Evolutionary conservation across 2,888 invertebrate genomes (phyloP).

Genomic region (Byasa hedistus): DNA sequence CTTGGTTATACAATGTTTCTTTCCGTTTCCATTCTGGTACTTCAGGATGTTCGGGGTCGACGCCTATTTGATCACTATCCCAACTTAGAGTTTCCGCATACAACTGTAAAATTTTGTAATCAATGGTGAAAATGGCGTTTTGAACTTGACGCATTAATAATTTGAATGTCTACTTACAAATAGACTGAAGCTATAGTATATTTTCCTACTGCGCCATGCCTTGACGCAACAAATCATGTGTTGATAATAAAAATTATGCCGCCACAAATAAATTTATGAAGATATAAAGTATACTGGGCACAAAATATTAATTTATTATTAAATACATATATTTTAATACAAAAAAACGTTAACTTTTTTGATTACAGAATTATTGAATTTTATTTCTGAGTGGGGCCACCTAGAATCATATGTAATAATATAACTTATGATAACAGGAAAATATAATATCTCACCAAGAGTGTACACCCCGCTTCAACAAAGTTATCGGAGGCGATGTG

Average conservation of each 20-base stretch:
- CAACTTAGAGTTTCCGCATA: constrained; percentile 95
- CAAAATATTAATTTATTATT: too few species aligned
- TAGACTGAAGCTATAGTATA: too few species aligned
- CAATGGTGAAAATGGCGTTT: neutral
- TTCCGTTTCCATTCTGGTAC: constrained; percentile 94
- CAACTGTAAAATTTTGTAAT: constrained; percentile 63
- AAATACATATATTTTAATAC: too few species aligned
- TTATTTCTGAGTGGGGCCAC: neutral
- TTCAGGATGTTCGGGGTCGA: constrained; percentile 85
- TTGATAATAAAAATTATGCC: too few species aligned
- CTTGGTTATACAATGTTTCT: constrained; percentile 92
- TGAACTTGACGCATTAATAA: neutral
- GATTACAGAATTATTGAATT: too few species aligned
- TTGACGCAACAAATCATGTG: too few species aligned
- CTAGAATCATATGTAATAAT: neutral
- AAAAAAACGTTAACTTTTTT: too few species aligned
- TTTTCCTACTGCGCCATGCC: too few species aligned
- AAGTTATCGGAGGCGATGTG: constrained; percentile 95
- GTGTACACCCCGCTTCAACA: constrained; percentile 96
- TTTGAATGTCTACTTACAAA: too few species aligned
- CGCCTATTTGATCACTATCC: constrained; percentile 84
- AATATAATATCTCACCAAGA: constrained; percentile 78
- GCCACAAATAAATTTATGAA: too few species aligned
- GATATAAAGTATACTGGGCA: too few species aligned
- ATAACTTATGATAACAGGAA: neutral